phyloP scores from a whole-genome alignment of 2,113 vertebrate species.

The Gambusia affinis region DNA sequence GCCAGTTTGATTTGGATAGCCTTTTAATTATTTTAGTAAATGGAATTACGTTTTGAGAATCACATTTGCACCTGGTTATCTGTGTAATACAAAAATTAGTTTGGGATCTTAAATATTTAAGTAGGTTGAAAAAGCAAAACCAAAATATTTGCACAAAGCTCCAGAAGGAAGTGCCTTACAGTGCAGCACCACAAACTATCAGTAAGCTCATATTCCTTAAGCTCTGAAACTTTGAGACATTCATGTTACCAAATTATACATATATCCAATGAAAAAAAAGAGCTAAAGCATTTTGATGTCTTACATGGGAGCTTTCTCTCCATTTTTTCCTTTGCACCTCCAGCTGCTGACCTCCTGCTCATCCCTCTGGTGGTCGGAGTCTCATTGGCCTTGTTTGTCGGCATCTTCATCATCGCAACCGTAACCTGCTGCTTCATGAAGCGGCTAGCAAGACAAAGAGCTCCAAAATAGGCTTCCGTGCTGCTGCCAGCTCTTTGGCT shows the following conservation, averaged over 20 bases:
- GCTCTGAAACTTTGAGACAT: too few species aligned
- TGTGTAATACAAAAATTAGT: neutral
- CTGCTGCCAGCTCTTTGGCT: neutral
- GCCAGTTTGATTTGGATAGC: neutral
- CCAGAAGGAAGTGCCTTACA: neutral
- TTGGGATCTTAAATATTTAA: neutral
- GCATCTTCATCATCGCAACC: constrained; percentile 81
- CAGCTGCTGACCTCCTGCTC: constrained; percentile 86
- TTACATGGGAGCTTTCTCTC: neutral
- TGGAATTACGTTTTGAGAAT: neutral
- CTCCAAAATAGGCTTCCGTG: constrained; percentile 59
- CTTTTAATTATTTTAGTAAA: neutral
- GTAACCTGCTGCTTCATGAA: constrained; percentile 93
- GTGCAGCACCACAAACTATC: neutral
- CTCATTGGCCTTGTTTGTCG: constrained; percentile 85
- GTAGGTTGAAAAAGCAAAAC: neutral
- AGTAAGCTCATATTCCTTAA: neutral
- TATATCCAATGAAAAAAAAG: neutral
- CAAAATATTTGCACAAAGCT: neutral
- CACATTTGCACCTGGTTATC: neutral
- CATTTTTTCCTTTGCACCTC: neutral
- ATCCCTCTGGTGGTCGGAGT: constrained; percentile 85
- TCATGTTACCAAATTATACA: neutral
- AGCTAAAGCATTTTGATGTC: neutral
- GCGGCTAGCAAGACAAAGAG: constrained; percentile 76